Evolutionary conservation across 2,113 vertebrate species (phyloP), one percentile per base, ranked within the genome.

Genomic region (Daphoenositta chrysoptera): DNA sequence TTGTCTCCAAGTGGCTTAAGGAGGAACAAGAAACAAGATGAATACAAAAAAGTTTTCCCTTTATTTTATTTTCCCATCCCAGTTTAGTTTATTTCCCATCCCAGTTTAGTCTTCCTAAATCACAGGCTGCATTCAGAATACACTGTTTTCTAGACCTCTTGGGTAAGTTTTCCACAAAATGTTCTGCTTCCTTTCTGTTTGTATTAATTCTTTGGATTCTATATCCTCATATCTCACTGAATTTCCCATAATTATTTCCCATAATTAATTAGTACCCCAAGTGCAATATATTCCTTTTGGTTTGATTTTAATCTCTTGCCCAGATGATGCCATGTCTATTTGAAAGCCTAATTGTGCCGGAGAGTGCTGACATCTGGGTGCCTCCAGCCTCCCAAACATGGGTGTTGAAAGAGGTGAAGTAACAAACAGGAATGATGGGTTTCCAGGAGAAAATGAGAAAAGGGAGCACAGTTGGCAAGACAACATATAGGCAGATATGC

Each of bases 301-400:
- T 82, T 91, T 66, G 51, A 85, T 89, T 87, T 78, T 64, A n/a
- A 57, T 61, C 17, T 91, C 40, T 18, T 93, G 53, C 30, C 30
- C n/a, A 68, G 78, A 44, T 48, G 37, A 61, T 85, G 56, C 27
- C 10, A 3, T 12, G 8, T 20, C 51, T 73, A 7, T 83, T 77
- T 86, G 56, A 77, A 89, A 89, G 63, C 27, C 35, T 35, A 3
- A 15, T 48, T 19, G 2, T 3, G 2, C 26, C 0, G 0, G 10
- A 53, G 50, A 48, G 40, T 68, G 16, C 40, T 28, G 48, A 79
- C 23, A n/a, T 21, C 42, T 61, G 53, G 7, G 23, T 61, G n/a
- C 73, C 66, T 79, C 37, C 57, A 65, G 81, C 44, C 53, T 47
- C 3, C 0, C 21, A 60, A 60, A 65, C 28, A 30, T 1, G 15